These are phyloP conservation scores for Homarus gammarus DNA, from an alignment of 2,888 invertebrate genomes.

Conservation along the genomic window DNA sequence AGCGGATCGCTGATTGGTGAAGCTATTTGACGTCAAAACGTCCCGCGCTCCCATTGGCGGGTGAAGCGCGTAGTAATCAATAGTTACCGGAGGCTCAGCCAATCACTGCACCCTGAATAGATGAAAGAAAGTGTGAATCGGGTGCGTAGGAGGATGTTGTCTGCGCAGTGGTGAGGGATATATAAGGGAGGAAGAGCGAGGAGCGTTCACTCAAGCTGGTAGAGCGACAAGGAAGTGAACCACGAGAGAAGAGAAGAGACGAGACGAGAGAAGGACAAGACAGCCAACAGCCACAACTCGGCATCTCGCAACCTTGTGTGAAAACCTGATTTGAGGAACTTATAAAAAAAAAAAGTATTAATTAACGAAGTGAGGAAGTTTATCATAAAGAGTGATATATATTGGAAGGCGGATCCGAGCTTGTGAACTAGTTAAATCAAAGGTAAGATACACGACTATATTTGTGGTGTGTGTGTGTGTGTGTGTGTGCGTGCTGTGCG, in stretches of 20 bases:
- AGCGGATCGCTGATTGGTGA: constrained; percentile 57
- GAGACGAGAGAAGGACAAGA: not conserved
- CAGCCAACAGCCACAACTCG: not conserved
- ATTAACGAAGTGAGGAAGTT: not conserved
- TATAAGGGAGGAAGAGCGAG: constrained; percentile 37
- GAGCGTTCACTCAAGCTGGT: constrained; percentile 21
- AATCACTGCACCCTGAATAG: constrained; percentile 61
- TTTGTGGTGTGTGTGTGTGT: not conserved
- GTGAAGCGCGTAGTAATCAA: constrained; percentile 66
- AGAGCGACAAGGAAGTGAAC: constrained; percentile 20
- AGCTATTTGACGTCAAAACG: constrained; percentile 61
- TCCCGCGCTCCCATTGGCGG: constrained; percentile 53
- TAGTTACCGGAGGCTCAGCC: constrained; percentile 53
- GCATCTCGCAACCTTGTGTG: not conserved
- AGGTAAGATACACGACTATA: not conserved
- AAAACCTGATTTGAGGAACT: not conserved
- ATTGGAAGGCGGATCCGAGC: not conserved
- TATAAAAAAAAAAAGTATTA: not conserved
- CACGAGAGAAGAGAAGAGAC: constrained; percentile 3
- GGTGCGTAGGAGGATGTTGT: constrained; percentile 67
- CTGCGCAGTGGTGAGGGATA: constrained; percentile 52
- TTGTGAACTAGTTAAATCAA: not conserved
- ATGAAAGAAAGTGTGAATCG: constrained; percentile 74
- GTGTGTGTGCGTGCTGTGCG: not conserved
- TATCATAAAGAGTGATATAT: not conserved